A percentile compares a stretch with the other conserved stretches of the same genome.
phyloP scores from a whole-genome alignment of 2,797 vertebrate genomes.

The Manis javanica region DNA sequence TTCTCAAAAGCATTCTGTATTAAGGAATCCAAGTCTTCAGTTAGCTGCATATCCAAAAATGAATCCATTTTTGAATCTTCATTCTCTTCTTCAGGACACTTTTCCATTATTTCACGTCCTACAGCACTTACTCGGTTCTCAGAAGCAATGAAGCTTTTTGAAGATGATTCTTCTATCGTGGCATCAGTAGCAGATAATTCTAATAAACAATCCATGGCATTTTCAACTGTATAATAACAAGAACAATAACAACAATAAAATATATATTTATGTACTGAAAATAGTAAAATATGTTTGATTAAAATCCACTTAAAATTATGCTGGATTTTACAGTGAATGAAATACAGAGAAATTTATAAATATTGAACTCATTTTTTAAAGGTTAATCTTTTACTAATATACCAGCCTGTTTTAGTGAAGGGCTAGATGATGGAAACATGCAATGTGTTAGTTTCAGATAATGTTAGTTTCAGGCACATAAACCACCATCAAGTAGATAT shows the following conservation, averaged over 20 bases:
- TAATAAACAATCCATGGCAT: slow-evolving; percentile 96
- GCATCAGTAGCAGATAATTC: slow-evolving; percentile 93
- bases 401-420: neutral
- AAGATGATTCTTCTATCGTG: slow-evolving; percentile 84
- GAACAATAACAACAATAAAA: slow-evolving; percentile 56
- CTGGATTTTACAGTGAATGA: neutral
- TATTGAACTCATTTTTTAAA: slow-evolving; percentile 32
- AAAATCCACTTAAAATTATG: slow-evolving; percentile 55
- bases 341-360: slow-evolving; percentile 13
- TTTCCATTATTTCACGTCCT: slow-evolving; percentile 61
- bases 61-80: slow-evolving; percentile 72
- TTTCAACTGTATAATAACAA: slow-evolving; percentile 91
- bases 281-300: slow-evolving; percentile 11
- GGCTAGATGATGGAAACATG: neutral
- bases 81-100: slow-evolving; percentile 50
- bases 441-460: neutral
- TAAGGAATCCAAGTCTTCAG: slow-evolving; percentile 91
- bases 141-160: slow-evolving; percentile 84
- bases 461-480: neutral
- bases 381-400: slow-evolving; percentile 39
- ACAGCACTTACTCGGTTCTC: slow-evolving; percentile 73
- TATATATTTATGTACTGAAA: neutral
- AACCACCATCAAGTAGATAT: slow-evolving; percentile 28
- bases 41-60: slow-evolving; percentile 81
- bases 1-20: slow-evolving; percentile 90